Evolutionary conservation across 2,888 invertebrate species (phyloP), one percentile per base, ranked within the genome.

Genomic region (Hemistola chrysoprasaria): DNA sequence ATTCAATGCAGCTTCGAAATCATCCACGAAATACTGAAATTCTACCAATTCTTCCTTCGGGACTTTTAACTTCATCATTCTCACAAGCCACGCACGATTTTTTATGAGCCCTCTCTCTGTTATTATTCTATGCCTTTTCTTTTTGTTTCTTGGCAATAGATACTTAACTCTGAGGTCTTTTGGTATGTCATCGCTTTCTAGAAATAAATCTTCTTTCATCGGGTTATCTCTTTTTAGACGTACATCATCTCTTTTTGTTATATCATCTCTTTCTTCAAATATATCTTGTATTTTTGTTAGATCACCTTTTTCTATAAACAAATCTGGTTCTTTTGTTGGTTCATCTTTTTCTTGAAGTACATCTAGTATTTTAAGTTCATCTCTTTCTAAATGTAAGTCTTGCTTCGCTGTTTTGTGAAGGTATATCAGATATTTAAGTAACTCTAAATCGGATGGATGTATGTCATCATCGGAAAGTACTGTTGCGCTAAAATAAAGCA

Each of bases 381-480:
- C 2, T 16, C 4, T 16, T 16, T 16, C 3, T 16, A 16, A 16
- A 2, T 41, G 6, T 24, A 31, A 1, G 21, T 23, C 0, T 38
- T 39, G 16, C 55, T 47, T 46, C 0, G 70, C 59, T 2, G 56
- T 39, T 23, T 65, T 56, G 26, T 68, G 63, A 1, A 79, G 32
- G 10, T 70, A 70, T 0, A 70, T 21, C 0, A 62, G 32, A 28
- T 79, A 84, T 53, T 76, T 74, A 1, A 81, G 9, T 0, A 84
- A 59, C 29, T 81, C 64, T 1, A 65, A 6, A 28, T 85, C 81
- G 1, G 62, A 54, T 24, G 68, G 62, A 16, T 78, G 64, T 0
- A 81, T 36, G 0, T 40, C 1, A 3, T 47, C 23, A 0, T 40
- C 33, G 0, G 45, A 28, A 35, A 42, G 32, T 1, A 63, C 9